These are phyloP conservation scores for Nephrocerus scutellatus DNA, from an alignment of 2,888 invertebrate genomes.

Conservation along the genomic window DNA sequence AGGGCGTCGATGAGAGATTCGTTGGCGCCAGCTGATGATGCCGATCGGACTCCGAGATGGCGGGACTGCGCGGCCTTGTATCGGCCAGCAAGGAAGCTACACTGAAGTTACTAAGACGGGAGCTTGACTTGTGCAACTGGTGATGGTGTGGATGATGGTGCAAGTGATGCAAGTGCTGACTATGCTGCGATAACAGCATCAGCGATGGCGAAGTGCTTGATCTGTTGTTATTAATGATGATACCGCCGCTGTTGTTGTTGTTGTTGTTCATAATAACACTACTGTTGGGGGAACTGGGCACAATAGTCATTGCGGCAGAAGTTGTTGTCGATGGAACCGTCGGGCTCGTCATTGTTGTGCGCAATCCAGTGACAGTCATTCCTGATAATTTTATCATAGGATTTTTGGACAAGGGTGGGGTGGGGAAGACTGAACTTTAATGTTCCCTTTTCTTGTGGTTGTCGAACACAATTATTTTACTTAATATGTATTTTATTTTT, in stretches of 20 bases:
- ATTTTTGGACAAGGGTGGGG: conserved; percentile 22
- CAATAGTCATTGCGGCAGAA: conserved; percentile 32
- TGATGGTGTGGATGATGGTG: conserved; percentile 33
- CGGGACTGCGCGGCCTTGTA: conserved; percentile 55
- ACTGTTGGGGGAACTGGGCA: too few relatives aligned
- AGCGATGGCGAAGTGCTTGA: conserved; percentile 40
- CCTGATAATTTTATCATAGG: conserved; percentile 49
- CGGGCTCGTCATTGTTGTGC: conserved; percentile 57
- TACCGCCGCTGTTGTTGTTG: too few relatives aligned
- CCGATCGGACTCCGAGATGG: conserved; percentile 11
- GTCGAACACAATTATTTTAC: too few relatives aligned
- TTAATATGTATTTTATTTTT: too few relatives aligned
- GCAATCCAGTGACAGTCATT: conserved; percentile 59
- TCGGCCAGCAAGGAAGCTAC: conserved; percentile 83
- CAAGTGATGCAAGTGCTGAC: conserved; percentile 27
- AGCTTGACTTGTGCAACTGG: conserved; percentile 52
- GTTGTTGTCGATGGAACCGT: conserved; percentile 50
- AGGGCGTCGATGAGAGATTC: conserved; percentile 39
- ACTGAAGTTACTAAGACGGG: conserved; percentile 70
- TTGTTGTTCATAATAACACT: too few relatives aligned
- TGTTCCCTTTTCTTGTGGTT: too few relatives aligned
- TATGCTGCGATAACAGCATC: conserved; percentile 34
- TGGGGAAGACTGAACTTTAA: too few relatives aligned
- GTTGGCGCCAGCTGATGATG: conserved; percentile 33
- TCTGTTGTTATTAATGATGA: too few relatives aligned